Evolutionary conservation across 2,113 vertebrate species (phyloP).

Genomic region (Cyprinodon tularosa): DNA sequence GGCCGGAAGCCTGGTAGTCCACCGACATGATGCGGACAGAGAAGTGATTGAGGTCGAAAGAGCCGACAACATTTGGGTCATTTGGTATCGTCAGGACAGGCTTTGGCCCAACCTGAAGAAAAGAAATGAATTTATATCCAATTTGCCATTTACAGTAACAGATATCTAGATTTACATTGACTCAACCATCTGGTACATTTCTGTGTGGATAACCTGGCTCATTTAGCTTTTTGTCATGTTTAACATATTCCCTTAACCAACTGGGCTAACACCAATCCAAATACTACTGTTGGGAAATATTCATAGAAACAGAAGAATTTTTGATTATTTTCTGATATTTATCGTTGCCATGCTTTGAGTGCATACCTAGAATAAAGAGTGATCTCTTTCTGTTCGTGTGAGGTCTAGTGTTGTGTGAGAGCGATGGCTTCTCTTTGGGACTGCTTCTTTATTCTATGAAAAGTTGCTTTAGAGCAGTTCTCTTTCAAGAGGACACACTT

Average conservation of each 20-base stretch:
- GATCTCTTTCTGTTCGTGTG: too few species aligned
- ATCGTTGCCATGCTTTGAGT: too few species aligned
- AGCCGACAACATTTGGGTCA: slow-evolving; percentile 83
- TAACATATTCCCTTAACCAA: too few species aligned
- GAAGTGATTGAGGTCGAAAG: slow-evolving; percentile 96
- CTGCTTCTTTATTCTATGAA: not conserved
- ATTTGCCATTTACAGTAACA: not conserved
- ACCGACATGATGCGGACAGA: slow-evolving; percentile 97
- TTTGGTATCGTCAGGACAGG: slow-evolving; percentile 92
- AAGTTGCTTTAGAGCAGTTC: not conserved
- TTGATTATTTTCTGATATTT: not conserved
- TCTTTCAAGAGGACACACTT: not conserved
- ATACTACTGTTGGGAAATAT: not conserved
- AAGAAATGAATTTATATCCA: not conserved
- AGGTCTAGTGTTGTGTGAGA: too few species aligned
- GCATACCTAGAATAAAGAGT: not conserved
- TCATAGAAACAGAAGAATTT: not conserved
- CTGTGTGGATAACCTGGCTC: not conserved
- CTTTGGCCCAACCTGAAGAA: slow-evolving; percentile 88
- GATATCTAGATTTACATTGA: not conserved
- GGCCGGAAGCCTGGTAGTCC: slow-evolving; percentile 95
- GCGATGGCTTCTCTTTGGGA: not conserved
- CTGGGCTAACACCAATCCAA: not conserved
- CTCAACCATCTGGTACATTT: not conserved
- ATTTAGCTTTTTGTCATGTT: not conserved